These are phyloP conservation scores for Megathymus violae DNA, from an alignment of 1,140 invertebrate genomes.

Conservation along the genomic window DNA sequence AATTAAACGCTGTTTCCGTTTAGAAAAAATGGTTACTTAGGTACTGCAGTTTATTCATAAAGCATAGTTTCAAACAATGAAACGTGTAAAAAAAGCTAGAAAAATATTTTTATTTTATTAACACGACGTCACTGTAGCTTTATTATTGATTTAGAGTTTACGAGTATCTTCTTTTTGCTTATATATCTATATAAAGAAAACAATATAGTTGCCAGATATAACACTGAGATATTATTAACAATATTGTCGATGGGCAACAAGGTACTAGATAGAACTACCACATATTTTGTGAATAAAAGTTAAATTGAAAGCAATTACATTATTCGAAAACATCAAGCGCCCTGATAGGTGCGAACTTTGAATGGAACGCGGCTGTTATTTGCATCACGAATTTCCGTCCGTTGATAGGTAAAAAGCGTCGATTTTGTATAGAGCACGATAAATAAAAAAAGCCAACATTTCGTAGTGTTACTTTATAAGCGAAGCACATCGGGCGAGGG, in stretches of 20 bases:
- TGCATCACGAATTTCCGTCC: conserved; percentile 48
- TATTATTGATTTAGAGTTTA: too few species aligned
- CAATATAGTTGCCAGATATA: too few species aligned
- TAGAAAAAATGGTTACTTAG: conserved; percentile 19
- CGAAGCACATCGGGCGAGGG: conserved; percentile 61
- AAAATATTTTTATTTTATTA: conserved; percentile 9
- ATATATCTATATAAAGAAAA: too few species aligned
- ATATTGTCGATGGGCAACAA: neutral
- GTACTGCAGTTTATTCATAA: conserved; percentile 26
- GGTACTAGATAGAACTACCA: neutral
- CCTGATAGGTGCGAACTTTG: conserved; percentile 43
- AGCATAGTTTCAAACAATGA: conserved; percentile 20
- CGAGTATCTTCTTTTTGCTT: too few species aligned
- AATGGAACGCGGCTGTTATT: conserved; percentile 46
- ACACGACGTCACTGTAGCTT: too few species aligned
- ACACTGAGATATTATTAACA: too few species aligned
- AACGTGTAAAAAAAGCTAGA: conserved; percentile 13
- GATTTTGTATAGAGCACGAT: conserved; percentile 49
- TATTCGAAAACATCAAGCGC: conserved; percentile 38
- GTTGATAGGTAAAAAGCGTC: conserved; percentile 52
- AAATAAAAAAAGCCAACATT: conserved; percentile 67
- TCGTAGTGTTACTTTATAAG: conserved; percentile 74
- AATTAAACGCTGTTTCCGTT: conserved; percentile 29
- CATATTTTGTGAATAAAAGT: conserved; percentile 15
- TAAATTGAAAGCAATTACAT: conserved; percentile 35